Evolutionary conservation across 2,888 invertebrate species (phyloP).

Genomic region (Tetanocera ferruginea): DNA sequence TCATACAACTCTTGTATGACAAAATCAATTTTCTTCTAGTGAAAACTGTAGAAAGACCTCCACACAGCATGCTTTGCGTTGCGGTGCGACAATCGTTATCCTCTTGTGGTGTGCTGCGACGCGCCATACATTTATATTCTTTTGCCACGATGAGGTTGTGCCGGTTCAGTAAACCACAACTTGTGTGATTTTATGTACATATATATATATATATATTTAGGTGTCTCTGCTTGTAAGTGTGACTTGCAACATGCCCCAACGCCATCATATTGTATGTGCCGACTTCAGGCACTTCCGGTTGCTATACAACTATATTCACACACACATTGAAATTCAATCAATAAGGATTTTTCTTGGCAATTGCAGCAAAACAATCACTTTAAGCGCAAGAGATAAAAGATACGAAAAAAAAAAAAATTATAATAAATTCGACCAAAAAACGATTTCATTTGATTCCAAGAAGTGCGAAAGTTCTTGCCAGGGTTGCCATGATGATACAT

Average conservation of each 20-base stretch:
- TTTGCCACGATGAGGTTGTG: not conserved
- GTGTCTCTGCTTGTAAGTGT: not conserved
- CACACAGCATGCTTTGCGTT: not conserved
- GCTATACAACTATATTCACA: not conserved
- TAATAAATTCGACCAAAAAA: not conserved
- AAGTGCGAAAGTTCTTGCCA: too few relatives aligned
- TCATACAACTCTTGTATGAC: too few relatives aligned
- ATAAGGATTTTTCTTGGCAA: not conserved
- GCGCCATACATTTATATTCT: not conserved
- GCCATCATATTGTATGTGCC: not conserved
- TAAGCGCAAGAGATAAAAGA: not conserved
- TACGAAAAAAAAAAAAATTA: not conserved
- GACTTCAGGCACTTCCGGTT: conserved; percentile 3
- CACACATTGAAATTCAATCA: not conserved
- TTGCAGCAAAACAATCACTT: not conserved
- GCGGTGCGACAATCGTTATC: not conserved
- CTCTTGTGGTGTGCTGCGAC: not conserved
- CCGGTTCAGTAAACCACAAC: not conserved
- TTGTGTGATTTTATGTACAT: not conserved
- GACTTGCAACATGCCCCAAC: not conserved
- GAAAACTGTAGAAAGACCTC: not conserved
- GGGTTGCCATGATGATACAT: too few relatives aligned
- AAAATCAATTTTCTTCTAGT: too few relatives aligned
- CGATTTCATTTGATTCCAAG: not conserved
- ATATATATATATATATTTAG: not conserved